These are phyloP conservation scores for Heliconius nattereri DNA, from an alignment of 1,140 invertebrate species.

Conservation along the genomic window DNA sequence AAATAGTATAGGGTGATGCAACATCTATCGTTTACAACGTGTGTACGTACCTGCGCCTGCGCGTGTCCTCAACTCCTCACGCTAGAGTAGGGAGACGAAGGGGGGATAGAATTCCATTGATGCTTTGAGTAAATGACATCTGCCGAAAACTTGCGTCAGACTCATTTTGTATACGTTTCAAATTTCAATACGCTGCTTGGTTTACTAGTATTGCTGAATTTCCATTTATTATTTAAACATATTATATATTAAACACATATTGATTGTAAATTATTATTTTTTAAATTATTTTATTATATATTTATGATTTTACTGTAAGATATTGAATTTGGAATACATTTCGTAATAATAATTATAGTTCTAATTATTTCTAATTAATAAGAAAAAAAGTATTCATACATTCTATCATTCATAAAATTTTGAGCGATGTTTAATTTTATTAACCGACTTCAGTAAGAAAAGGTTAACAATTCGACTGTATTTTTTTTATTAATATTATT, in stretches of 20 bases:
- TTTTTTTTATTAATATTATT: too few species aligned
- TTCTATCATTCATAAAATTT: too few species aligned
- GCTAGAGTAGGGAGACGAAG: not conserved
- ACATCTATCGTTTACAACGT: slow-evolving; percentile 25
- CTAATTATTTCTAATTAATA: too few species aligned
- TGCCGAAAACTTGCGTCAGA: slow-evolving; percentile 41
- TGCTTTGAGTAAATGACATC: slow-evolving; percentile 35
- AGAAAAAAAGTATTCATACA: too few species aligned
- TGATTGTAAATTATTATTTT: too few species aligned
- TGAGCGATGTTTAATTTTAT: too few species aligned
- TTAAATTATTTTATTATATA: too few species aligned
- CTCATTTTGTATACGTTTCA: not conserved
- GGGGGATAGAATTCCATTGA: slow-evolving; percentile 32
- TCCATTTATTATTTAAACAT: not conserved
- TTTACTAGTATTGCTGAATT: not conserved
- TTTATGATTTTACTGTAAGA: too few species aligned
- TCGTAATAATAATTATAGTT: too few species aligned
- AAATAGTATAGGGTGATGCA: slow-evolving; percentile 35
- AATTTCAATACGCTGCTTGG: not conserved
- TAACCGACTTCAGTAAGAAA: too few species aligned
- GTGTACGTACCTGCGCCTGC: slow-evolving; percentile 35
- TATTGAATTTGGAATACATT: too few species aligned
- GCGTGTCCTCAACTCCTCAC: slow-evolving; percentile 18
- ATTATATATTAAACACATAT: not conserved
- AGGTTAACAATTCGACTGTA: too few species aligned